These are phyloP conservation scores for Rhorus exstirpatorius DNA, from an alignment of 2,888 invertebrate species.

Conservation along the genomic window DNA sequence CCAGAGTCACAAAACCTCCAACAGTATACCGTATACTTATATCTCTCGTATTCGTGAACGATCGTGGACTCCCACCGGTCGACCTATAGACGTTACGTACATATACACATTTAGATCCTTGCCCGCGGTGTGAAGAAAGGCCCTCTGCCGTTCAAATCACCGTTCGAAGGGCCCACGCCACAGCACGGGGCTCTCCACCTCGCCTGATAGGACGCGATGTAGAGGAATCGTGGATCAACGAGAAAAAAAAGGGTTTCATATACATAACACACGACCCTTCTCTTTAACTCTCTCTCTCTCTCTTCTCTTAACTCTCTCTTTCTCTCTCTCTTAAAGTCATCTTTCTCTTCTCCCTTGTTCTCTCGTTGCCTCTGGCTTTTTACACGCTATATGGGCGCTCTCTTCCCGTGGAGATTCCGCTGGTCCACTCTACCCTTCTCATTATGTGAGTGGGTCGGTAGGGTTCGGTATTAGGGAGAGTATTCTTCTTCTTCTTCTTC, in stretches of 20 bases:
- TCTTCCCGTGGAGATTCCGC: constrained; percentile 45
- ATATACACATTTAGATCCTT: constrained; percentile 14
- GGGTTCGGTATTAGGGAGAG: constrained; percentile 57
- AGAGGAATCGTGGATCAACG: constrained; percentile 49
- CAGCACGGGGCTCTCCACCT: constrained; percentile 43
- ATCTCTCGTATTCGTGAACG: constrained; percentile 34
- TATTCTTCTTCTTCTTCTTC: constrained; percentile 50
- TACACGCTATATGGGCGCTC: constrained; percentile 25
- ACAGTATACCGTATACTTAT: constrained; percentile 52
- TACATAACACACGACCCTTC: constrained; percentile 6
- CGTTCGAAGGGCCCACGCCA: constrained; percentile 70
- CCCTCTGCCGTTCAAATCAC: constrained; percentile 65
- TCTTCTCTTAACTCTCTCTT: constrained; percentile 31
- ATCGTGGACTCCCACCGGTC: constrained; percentile 57
- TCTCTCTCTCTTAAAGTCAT: constrained; percentile 30
- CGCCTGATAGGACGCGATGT: constrained; percentile 50
- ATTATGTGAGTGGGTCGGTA: constrained; percentile 68
- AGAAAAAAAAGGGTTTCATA: constrained; percentile 57
- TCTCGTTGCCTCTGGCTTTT: constrained; percentile 34
- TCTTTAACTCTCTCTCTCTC: constrained; percentile 20
- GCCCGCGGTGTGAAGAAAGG: constrained; percentile 47
- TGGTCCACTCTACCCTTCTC: constrained; percentile 61
- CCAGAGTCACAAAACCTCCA: constrained; percentile 23
- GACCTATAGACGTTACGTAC: constrained; percentile 53
- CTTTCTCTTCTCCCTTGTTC: constrained; percentile 29